Evolutionary conservation across 2,797 vertebrate genomes (phyloP).

Genomic region (Falco biarmicus): DNA sequence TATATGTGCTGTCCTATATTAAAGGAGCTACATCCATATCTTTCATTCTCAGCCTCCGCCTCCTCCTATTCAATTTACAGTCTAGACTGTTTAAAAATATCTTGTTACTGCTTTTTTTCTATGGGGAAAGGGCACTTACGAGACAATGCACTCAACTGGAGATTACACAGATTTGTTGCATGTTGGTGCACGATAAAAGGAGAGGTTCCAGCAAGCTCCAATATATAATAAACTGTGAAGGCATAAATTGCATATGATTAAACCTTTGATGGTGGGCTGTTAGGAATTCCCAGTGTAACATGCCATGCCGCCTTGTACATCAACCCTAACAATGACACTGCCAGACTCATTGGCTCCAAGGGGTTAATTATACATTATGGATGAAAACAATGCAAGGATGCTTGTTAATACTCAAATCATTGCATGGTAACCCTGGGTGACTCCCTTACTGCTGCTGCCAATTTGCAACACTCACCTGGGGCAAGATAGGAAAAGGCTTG

Average conservation of each 20-base stretch:
- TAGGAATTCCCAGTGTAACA: constrained; percentile 42
- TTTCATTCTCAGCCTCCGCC: constrained; percentile 8
- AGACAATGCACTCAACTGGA: constrained; percentile 42
- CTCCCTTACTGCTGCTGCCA: constrained; percentile 39
- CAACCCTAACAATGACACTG: constrained; percentile 32
- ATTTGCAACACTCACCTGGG: constrained; percentile 55
- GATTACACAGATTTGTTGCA: constrained; percentile 45
- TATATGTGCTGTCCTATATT: not conserved
- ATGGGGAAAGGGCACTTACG: constrained; percentile 29
- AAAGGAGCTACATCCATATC: constrained; percentile 16
- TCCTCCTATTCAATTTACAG: constrained; percentile 56
- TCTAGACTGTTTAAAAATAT: constrained; percentile 56
- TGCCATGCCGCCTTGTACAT: constrained; percentile 19
- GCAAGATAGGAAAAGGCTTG: constrained; percentile 47
- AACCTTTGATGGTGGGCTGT: constrained; percentile 47
- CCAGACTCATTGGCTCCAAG: constrained; percentile 62
- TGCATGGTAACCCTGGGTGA: constrained; percentile 17
- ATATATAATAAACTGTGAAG: constrained; percentile 38
- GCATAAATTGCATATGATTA: constrained; percentile 58
- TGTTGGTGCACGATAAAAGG: constrained; percentile 50
- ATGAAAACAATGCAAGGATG: constrained; percentile 52
- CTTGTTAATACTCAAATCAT: constrained; percentile 48
- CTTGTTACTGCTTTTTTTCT: not conserved
- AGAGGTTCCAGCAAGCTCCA: constrained; percentile 38
- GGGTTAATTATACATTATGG: constrained; percentile 64